Evolutionary conservation across 2,113 vertebrate species (phyloP), one percentile per base, ranked within the genome.

Genomic region (Macquaria ambigua): DNA sequence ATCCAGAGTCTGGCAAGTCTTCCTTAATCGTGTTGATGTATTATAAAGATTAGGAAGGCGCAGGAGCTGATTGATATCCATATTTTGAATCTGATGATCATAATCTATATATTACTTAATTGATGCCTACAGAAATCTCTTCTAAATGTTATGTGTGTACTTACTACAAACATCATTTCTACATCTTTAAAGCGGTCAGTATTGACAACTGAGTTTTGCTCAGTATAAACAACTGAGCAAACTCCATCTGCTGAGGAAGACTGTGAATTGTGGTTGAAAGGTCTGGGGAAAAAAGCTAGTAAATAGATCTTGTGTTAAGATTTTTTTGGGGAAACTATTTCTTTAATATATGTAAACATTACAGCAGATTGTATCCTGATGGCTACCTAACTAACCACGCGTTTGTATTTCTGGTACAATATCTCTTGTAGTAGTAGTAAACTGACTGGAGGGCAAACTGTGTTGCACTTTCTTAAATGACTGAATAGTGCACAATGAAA

Each of bases 1-100:
- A 31, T 73, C 28, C 16, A 10, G 7, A 41, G 75, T 74, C 81
- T 85, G 82, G 83, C 20, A 90, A 89, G 88, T 88, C 78, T 91
- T 83, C 69, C 43, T 62, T 80, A 25, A 68, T 74, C 16, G 1
- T 74, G n/a, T 39, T 71, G 8, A 80, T 1, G 50, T 39, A 73
- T 12, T 2, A 28, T 7, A 52, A 25, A 64, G 7, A 31, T 46
- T 20, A 56, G 10, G 4, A 63, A 25, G 5, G 6, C 9, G 2
- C 12, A 67, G 6, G 15, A 61, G 14, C 15, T 62, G 23, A 79
- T 8, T 53, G 3, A 34, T 46, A 28, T 14, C 3, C 41, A 41
- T 9, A 39, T 64, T 66, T 46, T 1, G 28, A 82, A 70, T 63
- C 56, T 50, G 23, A 43, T 52, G 3, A 79, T 37, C 21, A 15